Evolutionary conservation across 2,113 vertebrate species (phyloP).

Genomic region (Motacilla tschutschensis): DNA sequence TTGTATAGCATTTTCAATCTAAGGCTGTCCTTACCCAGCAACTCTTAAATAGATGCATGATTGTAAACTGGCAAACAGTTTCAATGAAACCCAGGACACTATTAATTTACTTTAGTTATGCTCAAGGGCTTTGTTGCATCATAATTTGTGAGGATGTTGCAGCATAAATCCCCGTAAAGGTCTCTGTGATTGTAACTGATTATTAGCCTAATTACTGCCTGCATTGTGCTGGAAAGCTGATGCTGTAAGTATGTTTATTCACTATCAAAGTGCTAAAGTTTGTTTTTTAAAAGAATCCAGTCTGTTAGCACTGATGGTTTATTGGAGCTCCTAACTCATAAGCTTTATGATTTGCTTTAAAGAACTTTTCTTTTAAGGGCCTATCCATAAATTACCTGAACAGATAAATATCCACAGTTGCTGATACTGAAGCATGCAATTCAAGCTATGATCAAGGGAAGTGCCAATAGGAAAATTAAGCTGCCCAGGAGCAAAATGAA

Average conservation of each 20-base stretch:
- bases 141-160: slow-evolving; percentile 5
- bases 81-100: slow-evolving; percentile 51
- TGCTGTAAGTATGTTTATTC: neutral
- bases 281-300: neutral
- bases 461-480: neutral
- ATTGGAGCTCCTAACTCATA: neutral
- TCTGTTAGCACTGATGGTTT: neutral
- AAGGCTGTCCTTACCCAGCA: neutral
- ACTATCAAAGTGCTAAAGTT: neutral
- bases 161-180: neutral
- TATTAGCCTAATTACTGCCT: slow-evolving; percentile 20
- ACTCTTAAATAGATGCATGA: neutral
- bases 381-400: neutral
- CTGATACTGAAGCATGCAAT: neutral
- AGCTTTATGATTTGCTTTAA: neutral
- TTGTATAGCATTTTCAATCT: neutral
- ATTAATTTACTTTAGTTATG: slow-evolving; percentile 35
- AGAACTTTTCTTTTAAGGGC: neutral
- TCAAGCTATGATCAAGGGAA: neutral
- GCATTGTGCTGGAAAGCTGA: neutral
- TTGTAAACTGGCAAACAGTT: slow-evolving; percentile 29
- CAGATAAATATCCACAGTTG: neutral
- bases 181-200: slow-evolving; percentile 10
- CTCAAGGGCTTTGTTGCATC: slow-evolving; percentile 40
- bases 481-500: neutral